These are phyloP conservation scores for Ascaphus truei DNA, from an alignment of 2,113 vertebrate species.

Conservation along the genomic window DNA sequence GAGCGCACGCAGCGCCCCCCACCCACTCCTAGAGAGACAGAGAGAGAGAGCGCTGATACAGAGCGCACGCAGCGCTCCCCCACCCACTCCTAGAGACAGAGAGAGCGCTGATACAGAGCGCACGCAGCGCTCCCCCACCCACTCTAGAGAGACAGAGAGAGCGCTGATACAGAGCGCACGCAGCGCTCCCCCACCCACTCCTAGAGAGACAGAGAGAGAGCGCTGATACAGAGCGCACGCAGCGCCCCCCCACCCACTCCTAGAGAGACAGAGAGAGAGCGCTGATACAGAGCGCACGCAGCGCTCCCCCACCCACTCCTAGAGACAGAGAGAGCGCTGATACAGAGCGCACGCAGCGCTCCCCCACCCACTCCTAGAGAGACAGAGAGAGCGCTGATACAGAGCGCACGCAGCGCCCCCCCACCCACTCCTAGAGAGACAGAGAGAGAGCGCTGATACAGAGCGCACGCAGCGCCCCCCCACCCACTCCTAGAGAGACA, in stretches of 20 bases:
- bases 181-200: conserved; percentile 98
- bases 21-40: conserved; percentile 85
- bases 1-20: conserved; percentile 93
- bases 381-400: not conserved
- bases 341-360: conserved; percentile 88
- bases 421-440: conserved; percentile 88
- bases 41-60: not conserved
- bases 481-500: conserved; percentile 85
- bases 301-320: conserved; percentile 98
- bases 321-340: not conserved
- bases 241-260: conserved; percentile 98
- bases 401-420: conserved; percentile 93
- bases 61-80: conserved; percentile 96
- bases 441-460: not conserved
- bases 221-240: conserved; percentile 76
- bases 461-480: conserved; percentile 96
- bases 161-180: conserved; percentile 71
- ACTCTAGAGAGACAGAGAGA: conserved; percentile 65
- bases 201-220: conserved; percentile 48
- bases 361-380: conserved; percentile 93
- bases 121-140: conserved; percentile 95
- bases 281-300: conserved; percentile 80
- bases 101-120: conserved; percentile 61
- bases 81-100: conserved; percentile 85
- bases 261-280: conserved; percentile 39